Base-by-base conservation (phyloP, 2,797 vertebrate genomes). In the Odontamblyopus lacepedii region DNA sequence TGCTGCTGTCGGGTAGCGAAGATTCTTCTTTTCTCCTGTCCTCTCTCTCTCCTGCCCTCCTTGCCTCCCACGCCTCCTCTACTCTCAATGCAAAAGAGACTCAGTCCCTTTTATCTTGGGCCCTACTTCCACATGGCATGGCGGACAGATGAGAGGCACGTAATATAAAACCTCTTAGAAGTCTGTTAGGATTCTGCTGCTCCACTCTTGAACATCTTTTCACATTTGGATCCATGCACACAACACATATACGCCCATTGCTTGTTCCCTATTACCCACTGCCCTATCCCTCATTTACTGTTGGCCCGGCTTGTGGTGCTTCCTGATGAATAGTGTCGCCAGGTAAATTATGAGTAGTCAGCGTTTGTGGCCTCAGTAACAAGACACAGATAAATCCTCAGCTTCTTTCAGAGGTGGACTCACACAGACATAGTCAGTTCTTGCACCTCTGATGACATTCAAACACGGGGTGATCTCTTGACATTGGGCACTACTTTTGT, bases 101-200 rank as follows among this genome's bases (percentile, higher is more conserved):
- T 80, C 79, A 18, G 72, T 71, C 79, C 70, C 78, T 89, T 88
- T 86, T 81, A 86, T 76, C 78, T 76, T 86, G 65, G 15, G 60
- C 30, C 27, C 76, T 71, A 74, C 74, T 77, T 76, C 38, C 23
- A 79, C 78, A 81, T 86, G 80, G 79, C 62, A 78, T 66, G 63
- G 71, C 63, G 71, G 44, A 73, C 67, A 57, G 69, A 86, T 79
- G 72, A 78, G 69, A 78, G 66, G 67, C 73, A 70, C 67, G 77
- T 82, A 71, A 76, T 80, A 65, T 82, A 73, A 80, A 73, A 1
- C n/a, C 76, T 74, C 66, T 81, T 11, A 56, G 73, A 83, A 73
- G 68, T 83, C 75, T 70, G 78, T 57, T 53, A 76, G 75, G 72
- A 79, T 83, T 75, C 15, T 76, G 69, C 23, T 23, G 0, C 66